Base-by-base conservation (phyloP, 2,797 vertebrate genomes). In the Epinephelus coioides region DNA sequence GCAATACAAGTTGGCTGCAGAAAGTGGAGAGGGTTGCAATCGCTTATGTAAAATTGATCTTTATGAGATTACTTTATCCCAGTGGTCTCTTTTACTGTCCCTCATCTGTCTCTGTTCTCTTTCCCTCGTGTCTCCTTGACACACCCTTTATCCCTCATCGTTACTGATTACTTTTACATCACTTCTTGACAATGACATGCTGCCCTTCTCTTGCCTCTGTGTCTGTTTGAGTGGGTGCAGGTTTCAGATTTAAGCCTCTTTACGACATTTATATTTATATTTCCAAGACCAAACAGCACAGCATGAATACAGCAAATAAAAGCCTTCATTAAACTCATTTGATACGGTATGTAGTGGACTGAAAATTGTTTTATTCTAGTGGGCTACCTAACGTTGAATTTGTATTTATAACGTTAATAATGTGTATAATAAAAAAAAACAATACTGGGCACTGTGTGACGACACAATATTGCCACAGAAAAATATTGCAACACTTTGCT, bases 21-120 rank as follows among this genome's bases (percentile, higher is more conserved):
- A 61, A 51, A 67, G 43, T 60, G 7, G 23, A 69, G 40, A 21
- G 7, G 54, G 54, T 63, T 72, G 34, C 68, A 73, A 68, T 51
- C 2, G 13, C 21, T 65, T 46, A 57, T 59, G 18, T 60, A 66
- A 76, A 84, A 63, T 59, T 13, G 7, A 68, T 83, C 4, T 76
- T 57, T 74, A 67, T 19, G 47, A 49, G 19, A 46, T 69, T 70
- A 69, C 43, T 55, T 69, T 73, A 23, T 69, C 50, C 44, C 50
- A 12, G 3, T 1, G 25, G 46, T 78, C 63, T 81, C 69, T 19
- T 84, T 73, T 57, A 62, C 23, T 60, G 25, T 40, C 57, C 11
- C 25, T 74, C 21, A 21, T 64, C 21, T 25, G 44, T 77, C 67
- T 69, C 25, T 69, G 8, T 60, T n/a, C 38, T 5, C 6, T 11